Conservation (phyloP, 2,888 invertebrate genomes). For the Drosophila siamana region DNA sequence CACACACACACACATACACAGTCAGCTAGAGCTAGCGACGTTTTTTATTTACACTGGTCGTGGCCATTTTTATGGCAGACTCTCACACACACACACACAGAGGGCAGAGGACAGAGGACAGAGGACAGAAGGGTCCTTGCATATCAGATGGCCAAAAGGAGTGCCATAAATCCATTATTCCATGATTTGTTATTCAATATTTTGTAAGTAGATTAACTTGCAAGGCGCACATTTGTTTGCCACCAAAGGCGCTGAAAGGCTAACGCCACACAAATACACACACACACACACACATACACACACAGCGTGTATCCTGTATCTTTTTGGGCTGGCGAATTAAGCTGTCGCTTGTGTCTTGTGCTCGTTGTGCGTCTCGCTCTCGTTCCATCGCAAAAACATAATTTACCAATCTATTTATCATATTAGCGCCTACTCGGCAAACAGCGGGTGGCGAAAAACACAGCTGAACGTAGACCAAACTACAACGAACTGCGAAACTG, state of each 20-base stretch:
- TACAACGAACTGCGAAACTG: conserved; percentile 25
- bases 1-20: conserved; percentile 16
- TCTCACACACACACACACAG: not conserved
- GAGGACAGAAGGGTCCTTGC: conserved; percentile 50
- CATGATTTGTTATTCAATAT: conserved; percentile 84
- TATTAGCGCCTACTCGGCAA: conserved; percentile 71
- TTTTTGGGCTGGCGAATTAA: conserved; percentile 53
- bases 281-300: conserved; percentile 36
- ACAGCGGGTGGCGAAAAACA: conserved; percentile 38
- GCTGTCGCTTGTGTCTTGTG: conserved; percentile 40
- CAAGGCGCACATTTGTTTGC: conserved; percentile 78
- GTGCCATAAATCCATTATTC: conserved; percentile 82
- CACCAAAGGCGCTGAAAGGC: conserved; percentile 58
- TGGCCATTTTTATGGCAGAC: conserved; percentile 71
- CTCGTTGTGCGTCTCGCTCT: conserved; percentile 18
- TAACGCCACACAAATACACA: conserved; percentile 58
- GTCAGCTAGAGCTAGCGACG: conserved; percentile 53
- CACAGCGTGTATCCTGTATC: conserved; percentile 11
- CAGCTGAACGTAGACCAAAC: conserved; percentile 10
- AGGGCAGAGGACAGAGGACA: conserved; percentile 27
- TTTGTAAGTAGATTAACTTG: conserved; percentile 83
- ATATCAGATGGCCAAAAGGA: conserved; percentile 72
- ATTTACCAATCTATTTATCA: conserved; percentile 81
- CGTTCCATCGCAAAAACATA: conserved; percentile 62
- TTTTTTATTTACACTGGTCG: conserved; percentile 66